These are phyloP conservation scores for Anthrax anthrax DNA, from an alignment of 2,888 invertebrate genomes.

Conservation along the genomic window DNA sequence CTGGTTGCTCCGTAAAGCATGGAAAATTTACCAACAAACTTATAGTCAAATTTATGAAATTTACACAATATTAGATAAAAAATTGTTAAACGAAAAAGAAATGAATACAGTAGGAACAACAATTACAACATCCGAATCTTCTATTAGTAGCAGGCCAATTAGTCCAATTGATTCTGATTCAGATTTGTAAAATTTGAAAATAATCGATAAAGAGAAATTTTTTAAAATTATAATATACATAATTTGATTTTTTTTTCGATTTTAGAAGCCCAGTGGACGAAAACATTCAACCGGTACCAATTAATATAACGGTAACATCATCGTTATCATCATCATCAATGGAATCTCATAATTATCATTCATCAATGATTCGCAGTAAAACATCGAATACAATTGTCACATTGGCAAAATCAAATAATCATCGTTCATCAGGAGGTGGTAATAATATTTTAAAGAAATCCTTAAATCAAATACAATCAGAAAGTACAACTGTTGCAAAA, in stretches of 20 bases:
- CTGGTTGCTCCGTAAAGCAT: constrained; percentile 52
- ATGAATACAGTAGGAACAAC: not conserved
- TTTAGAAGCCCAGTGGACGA: not conserved
- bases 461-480: not conserved
- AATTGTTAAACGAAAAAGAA: not conserved
- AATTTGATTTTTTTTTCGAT: not conserved
- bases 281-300: not conserved
- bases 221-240: not conserved
- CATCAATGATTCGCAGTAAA: constrained; percentile 6
- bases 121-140: not conserved
- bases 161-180: not conserved
- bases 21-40: constrained; percentile 51
- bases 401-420: not conserved
- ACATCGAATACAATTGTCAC: not conserved
- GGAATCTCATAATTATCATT: not conserved
- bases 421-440: not conserved
- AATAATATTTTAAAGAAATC: constrained; percentile 1
- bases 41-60: constrained; percentile 43
- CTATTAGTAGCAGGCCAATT: constrained; percentile 1
- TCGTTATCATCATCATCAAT: not conserved
- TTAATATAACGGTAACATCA: no score
- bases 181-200: constrained; percentile 1
- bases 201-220: not conserved
- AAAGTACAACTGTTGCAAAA: not conserved
- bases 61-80: constrained; percentile 20